phyloP scores from a whole-genome alignment of 1,140 invertebrate genomes.

The Ceratina japonica region DNA sequence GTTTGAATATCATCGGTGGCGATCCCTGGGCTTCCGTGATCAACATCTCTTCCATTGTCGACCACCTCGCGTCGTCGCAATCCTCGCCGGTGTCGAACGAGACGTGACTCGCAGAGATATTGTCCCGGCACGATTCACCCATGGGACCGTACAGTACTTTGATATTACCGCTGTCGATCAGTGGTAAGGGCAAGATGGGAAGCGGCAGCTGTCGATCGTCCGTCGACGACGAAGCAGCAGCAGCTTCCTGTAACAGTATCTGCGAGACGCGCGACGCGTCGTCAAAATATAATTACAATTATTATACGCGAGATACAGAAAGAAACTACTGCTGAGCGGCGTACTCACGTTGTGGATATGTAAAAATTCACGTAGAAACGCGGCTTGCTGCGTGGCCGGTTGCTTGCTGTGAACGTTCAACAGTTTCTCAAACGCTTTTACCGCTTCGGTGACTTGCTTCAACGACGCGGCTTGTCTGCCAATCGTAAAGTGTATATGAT shows the following conservation, averaged over 20 bases:
- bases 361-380: constrained; percentile 94
- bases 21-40: constrained; percentile 85
- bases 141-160: constrained; percentile 83
- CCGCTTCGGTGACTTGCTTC: constrained; percentile 87
- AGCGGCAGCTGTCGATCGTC: constrained; percentile 74
- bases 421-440: constrained; percentile 88
- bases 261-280: constrained; percentile 51
- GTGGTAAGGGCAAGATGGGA: constrained; percentile 84
- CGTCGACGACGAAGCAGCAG: constrained; percentile 74
- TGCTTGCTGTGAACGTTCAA: constrained; percentile 88
- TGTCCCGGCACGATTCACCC: constrained; percentile 65
- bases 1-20: constrained; percentile 89
- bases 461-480: constrained; percentile 92
- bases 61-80: constrained; percentile 81
- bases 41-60: constrained; percentile 88
- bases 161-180: constrained; percentile 83
- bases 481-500: constrained; percentile 97
- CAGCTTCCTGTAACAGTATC: constrained; percentile 77
- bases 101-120: constrained; percentile 66
- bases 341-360: constrained; percentile 86
- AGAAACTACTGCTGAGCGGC: constrained; percentile 1
- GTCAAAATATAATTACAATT: background rate
- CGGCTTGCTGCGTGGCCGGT: constrained; percentile 87
- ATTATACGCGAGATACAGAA: background rate
- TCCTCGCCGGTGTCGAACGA: constrained; percentile 69